phyloP scores from a whole-genome alignment of 2,797 vertebrate species.

The Sparidentex hasta region DNA sequence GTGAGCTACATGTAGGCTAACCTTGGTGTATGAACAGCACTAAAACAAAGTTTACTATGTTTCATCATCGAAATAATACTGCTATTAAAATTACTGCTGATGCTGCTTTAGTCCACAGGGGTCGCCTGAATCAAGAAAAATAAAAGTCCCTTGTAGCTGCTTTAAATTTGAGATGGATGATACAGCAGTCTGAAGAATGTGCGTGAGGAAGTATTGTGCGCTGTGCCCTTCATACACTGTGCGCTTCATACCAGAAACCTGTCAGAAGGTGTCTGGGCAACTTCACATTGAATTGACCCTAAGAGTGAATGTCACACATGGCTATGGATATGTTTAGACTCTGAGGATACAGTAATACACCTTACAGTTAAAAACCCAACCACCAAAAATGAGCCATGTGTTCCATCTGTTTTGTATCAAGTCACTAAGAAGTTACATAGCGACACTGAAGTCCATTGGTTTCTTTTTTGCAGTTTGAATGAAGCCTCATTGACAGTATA shows the following conservation, averaged over 20 bases:
- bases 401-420: slow-evolving; percentile 8
- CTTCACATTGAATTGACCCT: slow-evolving; percentile 28
- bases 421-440: slow-evolving; percentile 8
- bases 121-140: too few relatives aligned
- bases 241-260: slow-evolving; percentile 28
- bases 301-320: slow-evolving; percentile 19
- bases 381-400: not conserved
- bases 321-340: slow-evolving; percentile 21
- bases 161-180: slow-evolving; percentile 4
- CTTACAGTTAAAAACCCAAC: slow-evolving; percentile 1
- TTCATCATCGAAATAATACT: too few relatives aligned
- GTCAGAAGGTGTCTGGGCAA: slow-evolving; percentile 17
- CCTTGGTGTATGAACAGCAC: too few relatives aligned
- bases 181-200: slow-evolving; percentile 1
- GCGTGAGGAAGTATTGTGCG: not conserved
- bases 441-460: slow-evolving; percentile 4
- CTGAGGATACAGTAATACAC: not conserved
- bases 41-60: too few relatives aligned
- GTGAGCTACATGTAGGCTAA: too few relatives aligned
- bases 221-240: too few relatives aligned
- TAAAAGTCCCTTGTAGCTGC: not conserved
- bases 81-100: too few relatives aligned
- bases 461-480: not conserved
- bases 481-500: not conserved
- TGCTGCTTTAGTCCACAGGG: too few relatives aligned